phyloP scores from a whole-genome alignment of 2,113 vertebrate genomes.

The Athene noctua region DNA sequence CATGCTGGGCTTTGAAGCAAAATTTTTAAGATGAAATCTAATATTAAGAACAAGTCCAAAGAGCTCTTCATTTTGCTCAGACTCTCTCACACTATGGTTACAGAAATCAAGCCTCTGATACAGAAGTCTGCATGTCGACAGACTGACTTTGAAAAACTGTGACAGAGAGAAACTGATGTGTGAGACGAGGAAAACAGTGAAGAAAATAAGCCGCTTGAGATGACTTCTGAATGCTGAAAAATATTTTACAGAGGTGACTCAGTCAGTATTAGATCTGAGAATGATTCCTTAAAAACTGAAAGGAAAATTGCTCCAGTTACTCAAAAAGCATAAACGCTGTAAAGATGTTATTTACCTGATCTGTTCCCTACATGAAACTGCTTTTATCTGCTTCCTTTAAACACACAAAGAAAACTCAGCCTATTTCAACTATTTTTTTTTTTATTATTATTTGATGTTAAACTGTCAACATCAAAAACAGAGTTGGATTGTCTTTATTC shows the following conservation, averaged over 20 bases:
- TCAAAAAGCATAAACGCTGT: not conserved
- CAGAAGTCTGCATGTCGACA: not conserved
- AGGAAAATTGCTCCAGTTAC: slow-evolving; percentile 23
- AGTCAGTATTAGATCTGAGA: not conserved
- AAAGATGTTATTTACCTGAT: slow-evolving; percentile 1
- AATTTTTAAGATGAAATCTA: not conserved
- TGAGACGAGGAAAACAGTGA: not conserved
- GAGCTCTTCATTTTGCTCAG: not conserved
- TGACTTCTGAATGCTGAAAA: not conserved
- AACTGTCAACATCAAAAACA: not conserved
- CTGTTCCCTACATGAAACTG: not conserved
- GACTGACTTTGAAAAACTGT: not conserved
- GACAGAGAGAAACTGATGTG: not conserved
- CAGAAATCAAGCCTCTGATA: not conserved
- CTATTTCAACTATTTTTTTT: not conserved
- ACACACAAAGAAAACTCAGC: not conserved
- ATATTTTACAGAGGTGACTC: not conserved
- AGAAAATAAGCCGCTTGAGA: slow-evolving; percentile 17
- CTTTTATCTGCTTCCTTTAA: not conserved
- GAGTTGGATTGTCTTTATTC: not conserved
- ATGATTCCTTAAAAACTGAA: slow-evolving; percentile 9
- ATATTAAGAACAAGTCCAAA: not conserved
- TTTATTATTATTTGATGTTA: not conserved
- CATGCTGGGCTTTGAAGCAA: not conserved
- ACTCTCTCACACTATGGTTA: not conserved